Conservation (phyloP, 2,797 vertebrate species). For the Tragopan temminckii region DNA sequence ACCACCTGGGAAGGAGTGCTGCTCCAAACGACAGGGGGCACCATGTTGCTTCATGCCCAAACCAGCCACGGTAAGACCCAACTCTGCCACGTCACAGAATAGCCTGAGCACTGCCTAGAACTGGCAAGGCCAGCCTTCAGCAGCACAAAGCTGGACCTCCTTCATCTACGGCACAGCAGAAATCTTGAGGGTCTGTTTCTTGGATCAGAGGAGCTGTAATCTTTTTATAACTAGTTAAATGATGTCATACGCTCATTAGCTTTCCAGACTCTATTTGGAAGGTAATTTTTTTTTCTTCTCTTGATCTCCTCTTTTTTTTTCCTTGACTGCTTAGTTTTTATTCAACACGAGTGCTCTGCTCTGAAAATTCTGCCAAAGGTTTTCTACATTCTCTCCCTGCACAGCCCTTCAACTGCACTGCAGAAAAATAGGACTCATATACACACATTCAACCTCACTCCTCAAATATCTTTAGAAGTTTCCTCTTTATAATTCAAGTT, state of each 20-base stretch:
- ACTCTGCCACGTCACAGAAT: background rate
- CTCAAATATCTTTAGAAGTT: constrained; percentile 69
- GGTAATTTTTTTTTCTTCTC: constrained; percentile 55
- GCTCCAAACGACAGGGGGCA: background rate
- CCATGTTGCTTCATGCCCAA: accelerated
- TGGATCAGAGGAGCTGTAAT: constrained; percentile 54
- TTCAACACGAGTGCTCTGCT: constrained; percentile 65
- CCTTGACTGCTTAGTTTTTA: constrained; percentile 73
- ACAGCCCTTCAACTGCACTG: constrained; percentile 77
- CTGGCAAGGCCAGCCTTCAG: background rate
- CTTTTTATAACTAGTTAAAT: constrained; percentile 70
- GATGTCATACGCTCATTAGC: constrained; percentile 72
- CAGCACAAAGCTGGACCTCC: background rate
- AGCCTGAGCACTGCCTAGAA: background rate
- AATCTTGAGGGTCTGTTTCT: constrained; percentile 63
- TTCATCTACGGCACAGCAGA: background rate
- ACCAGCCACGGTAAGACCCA: too few species aligned
- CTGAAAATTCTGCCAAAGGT: constrained; percentile 76
- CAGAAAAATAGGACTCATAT: constrained; percentile 74
- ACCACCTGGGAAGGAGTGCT: background rate
- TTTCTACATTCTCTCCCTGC: constrained; percentile 77
- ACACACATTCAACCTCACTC: constrained; percentile 66
- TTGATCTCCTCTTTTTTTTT: constrained; percentile 6
- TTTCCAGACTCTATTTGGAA: constrained; percentile 71
- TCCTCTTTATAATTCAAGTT: constrained; percentile 54